These are phyloP conservation scores for Caprella mutica DNA, from an alignment of 2,888 invertebrate genomes.

Conservation along the genomic window DNA sequence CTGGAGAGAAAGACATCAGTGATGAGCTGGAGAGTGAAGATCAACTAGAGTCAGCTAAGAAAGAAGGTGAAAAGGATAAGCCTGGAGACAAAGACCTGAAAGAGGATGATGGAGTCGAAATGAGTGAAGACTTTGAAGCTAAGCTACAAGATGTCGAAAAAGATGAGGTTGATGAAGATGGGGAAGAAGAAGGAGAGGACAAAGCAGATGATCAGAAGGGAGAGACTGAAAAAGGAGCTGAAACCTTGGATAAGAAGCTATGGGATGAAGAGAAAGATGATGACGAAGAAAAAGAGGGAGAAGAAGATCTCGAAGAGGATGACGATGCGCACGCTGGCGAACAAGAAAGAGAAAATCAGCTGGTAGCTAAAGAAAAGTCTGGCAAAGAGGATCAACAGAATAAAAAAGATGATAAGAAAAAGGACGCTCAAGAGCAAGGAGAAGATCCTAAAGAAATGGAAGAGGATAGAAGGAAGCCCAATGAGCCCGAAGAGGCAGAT, in stretches of 20 bases:
- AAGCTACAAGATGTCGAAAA: constrained; percentile 68
- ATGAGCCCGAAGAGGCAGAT: constrained; percentile 51
- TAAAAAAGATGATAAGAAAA: constrained; percentile 38
- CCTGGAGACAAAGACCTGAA: constrained; percentile 56
- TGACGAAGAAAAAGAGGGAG: constrained; percentile 58
- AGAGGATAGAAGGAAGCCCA: constrained; percentile 8
- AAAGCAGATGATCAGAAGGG: constrained; percentile 95
- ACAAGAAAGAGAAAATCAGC: constrained; percentile 49
- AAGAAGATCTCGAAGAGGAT: constrained; percentile 53
- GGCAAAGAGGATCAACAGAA: constrained; percentile 46
- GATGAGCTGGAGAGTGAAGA: constrained; percentile 85
- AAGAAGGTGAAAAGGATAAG: constrained; percentile 61
- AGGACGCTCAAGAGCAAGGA: constrained; percentile 42
- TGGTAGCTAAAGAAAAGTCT: constrained; percentile 59
- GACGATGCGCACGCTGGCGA: constrained; percentile 43
- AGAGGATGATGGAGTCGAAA: constrained; percentile 85
- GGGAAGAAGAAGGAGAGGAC: constrained; percentile 53
- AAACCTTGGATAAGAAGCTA: constrained; percentile 47
- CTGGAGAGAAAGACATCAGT: constrained; percentile 84
- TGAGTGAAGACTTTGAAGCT: constrained; percentile 91
- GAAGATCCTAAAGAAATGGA: constrained; percentile 40
- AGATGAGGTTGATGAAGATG: constrained; percentile 51
- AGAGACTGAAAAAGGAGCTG: constrained; percentile 74
- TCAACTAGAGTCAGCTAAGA: constrained; percentile 79
- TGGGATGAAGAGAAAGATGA: constrained; percentile 40